Conservation (phyloP, 1,140 invertebrate species). For the Lithobius niger region DNA sequence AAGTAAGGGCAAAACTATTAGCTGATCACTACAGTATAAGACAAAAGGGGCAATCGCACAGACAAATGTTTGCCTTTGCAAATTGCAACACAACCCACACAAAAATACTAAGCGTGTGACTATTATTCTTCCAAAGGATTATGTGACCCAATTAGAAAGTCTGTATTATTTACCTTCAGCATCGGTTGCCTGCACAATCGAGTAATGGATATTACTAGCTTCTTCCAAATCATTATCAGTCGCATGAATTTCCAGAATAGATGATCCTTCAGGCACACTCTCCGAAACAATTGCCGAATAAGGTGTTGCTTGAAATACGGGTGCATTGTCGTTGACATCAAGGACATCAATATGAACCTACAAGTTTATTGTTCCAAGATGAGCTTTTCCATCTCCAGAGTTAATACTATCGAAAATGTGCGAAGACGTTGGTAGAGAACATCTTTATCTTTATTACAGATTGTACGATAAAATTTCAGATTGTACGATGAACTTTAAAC, state of each 20-base stretch:
- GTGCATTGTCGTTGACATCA: conserved; percentile 72
- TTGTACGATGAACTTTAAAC: no score
- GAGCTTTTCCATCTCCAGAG: no score
- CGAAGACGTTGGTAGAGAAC: background rate
- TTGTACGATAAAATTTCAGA: background rate
- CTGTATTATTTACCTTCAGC: background rate
- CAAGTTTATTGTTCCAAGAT: no score
- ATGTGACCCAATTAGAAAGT: background rate
- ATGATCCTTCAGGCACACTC: conserved; percentile 26
- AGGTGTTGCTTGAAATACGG: conserved; percentile 30
- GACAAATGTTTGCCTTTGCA: no score
- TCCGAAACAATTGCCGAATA: conserved; percentile 32
- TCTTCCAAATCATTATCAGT: conserved; percentile 22
- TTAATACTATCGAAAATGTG: background rate
- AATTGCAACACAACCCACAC: no score
- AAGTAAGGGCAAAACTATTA: no score
- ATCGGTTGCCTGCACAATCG: conserved; percentile 6
- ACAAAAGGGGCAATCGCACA: no score
- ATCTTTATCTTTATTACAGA: background rate
- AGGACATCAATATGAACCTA: conserved; percentile 53
- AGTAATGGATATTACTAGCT: conserved; percentile 24
- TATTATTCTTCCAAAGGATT: background rate
- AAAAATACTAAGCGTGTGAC: no score
- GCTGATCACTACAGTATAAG: no score
- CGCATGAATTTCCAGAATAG: conserved; percentile 24